Percentiles rank a stretch among this genome's conserved stretches.
These are phyloP conservation scores for Micromesistius poutassou DNA, from an alignment of 2,797 vertebrate species.

Conservation along the genomic window DNA sequence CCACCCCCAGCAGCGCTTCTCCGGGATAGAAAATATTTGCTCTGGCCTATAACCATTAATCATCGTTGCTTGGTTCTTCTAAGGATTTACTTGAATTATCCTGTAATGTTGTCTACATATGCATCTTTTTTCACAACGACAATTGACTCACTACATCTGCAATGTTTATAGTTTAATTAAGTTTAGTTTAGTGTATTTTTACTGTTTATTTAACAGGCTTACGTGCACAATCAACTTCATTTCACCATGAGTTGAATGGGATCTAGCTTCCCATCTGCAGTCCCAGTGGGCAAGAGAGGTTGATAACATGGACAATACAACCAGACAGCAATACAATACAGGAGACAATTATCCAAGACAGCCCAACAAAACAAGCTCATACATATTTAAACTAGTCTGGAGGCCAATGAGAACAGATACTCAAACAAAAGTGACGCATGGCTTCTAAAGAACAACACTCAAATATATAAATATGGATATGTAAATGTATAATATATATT, in stretches of 20 bases:
- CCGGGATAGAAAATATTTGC: neutral
- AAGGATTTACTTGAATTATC: neutral
- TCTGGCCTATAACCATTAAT: neutral
- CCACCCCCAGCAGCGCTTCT: neutral
- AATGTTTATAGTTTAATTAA: neutral
- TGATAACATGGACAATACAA: neutral
- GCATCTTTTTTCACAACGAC: neutral
- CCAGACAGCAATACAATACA: conserved; percentile 2
- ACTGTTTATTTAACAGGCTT: neutral
- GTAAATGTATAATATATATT: neutral
- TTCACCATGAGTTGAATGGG: neutral
- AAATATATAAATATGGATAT: neutral
- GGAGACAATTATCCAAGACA: neutral
- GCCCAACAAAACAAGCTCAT: neutral
- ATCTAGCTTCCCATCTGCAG: neutral
- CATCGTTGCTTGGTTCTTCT: neutral
- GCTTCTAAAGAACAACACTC: neutral
- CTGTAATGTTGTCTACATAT: neutral
- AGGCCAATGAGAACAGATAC: neutral
- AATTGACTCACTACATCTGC: neutral
- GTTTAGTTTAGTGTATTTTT: neutral
- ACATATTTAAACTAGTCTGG: neutral
- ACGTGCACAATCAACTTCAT: neutral
- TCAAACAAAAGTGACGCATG: neutral
- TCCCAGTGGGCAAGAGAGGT: neutral